Evolutionary conservation across 2,797 vertebrate species (phyloP).

Genomic region (Paramormyrops hopkinsi): DNA sequence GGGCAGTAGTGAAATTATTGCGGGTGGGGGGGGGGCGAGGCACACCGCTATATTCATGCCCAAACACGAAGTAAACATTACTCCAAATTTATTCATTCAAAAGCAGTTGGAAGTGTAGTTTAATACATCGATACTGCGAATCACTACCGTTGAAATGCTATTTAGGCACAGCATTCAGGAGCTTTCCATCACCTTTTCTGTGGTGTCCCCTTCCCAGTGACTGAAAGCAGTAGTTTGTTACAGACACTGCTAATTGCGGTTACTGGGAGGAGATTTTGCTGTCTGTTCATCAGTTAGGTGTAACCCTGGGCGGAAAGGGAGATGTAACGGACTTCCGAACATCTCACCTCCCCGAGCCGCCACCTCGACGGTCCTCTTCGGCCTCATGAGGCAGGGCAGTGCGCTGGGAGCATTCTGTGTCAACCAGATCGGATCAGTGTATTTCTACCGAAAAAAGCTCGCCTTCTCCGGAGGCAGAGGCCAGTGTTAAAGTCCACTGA

Average conservation of each 20-base stretch:
- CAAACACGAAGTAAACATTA: not conserved
- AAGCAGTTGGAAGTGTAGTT: not conserved
- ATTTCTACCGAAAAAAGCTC: not conserved
- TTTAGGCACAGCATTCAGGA: not conserved
- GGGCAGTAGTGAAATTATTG: not conserved
- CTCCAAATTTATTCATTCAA: not conserved
- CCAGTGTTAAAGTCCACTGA: not conserved
- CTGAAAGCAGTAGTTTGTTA: not conserved
- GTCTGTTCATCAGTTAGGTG: not conserved
- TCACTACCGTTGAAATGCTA: not conserved
- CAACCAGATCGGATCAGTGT: too few species aligned
- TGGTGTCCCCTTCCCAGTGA: not conserved
- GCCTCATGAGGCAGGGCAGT: not conserved
- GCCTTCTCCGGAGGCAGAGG: not conserved
- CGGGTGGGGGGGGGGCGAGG: not conserved
- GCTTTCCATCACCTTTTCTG: not conserved
- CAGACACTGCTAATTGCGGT: not conserved
- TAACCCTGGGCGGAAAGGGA: not conserved
- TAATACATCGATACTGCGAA: not conserved
- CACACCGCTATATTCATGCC: not conserved
- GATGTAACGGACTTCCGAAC: not conserved
- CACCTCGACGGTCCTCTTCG: not conserved
- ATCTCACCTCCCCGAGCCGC: not conserved
- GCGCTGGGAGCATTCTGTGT: not conserved
- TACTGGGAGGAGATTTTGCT: conserved; percentile 10